These are phyloP conservation scores for Napeogenes sylphis DNA, from an alignment of 2,888 invertebrate species.

Conservation along the genomic window DNA sequence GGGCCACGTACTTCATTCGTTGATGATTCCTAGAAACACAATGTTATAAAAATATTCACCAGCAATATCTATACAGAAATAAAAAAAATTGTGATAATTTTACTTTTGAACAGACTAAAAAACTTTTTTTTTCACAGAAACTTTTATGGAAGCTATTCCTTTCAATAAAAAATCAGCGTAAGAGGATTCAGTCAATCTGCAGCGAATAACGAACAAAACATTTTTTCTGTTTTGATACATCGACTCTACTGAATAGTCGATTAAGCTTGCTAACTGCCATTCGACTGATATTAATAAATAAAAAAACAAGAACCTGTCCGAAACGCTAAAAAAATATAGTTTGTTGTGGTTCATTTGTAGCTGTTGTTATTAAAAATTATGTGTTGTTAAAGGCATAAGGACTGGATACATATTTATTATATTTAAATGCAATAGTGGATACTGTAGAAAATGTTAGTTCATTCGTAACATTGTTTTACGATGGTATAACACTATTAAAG, in stretches of 20 bases:
- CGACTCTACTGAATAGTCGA: slow-evolving; percentile 17
- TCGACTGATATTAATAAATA: background rate
- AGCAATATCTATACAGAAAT: background rate
- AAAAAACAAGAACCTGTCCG: background rate
- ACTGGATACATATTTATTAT: too few species aligned
- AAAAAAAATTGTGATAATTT: background rate
- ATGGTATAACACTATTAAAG: too few species aligned
- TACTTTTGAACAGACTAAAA: slow-evolving; percentile 57
- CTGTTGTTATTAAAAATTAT: too few species aligned
- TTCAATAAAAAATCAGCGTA: slow-evolving; percentile 20
- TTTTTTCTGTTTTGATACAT: slow-evolving; percentile 22
- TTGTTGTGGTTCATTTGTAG: too few species aligned
- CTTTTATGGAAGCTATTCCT: slow-evolving; percentile 11
- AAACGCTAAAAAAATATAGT: too few species aligned
- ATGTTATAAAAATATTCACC: background rate
- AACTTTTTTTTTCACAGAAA: slow-evolving; percentile 7
- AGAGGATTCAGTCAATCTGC: slow-evolving; percentile 27
- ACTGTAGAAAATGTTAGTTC: too few species aligned
- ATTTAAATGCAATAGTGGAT: too few species aligned
- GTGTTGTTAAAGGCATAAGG: too few species aligned
- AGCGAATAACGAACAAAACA: slow-evolving; percentile 30
- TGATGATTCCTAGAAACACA: too few species aligned
- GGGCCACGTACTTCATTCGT: too few species aligned
- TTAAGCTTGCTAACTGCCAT: slow-evolving; percentile 15
- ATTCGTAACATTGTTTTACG: too few species aligned